phyloP scores from a whole-genome alignment of 1,140 invertebrate species.

The Anastrepha ludens region DNA sequence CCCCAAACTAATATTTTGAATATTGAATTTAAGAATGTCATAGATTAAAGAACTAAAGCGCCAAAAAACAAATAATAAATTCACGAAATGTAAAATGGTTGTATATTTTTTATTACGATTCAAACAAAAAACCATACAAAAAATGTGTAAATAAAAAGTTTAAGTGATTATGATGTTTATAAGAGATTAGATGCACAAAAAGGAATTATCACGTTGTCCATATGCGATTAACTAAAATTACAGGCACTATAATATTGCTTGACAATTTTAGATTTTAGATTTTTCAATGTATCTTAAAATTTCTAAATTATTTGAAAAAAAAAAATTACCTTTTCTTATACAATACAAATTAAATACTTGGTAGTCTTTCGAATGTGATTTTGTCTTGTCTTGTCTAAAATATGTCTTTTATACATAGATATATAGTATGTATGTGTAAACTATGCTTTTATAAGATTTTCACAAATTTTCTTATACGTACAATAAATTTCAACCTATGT shows the following conservation, averaged over 20 bases:
- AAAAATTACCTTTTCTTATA: neutral
- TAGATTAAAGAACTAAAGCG: too few species aligned
- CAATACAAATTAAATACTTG: neutral
- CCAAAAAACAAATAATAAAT: too few species aligned
- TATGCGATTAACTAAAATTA: constrained; percentile 63
- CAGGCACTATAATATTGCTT: constrained; percentile 74
- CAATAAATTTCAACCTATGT: constrained; percentile 22
- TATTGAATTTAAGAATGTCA: too few species aligned
- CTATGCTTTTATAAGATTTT: neutral
- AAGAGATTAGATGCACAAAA: constrained; percentile 27
- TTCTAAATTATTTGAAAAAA: neutral
- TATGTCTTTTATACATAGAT: neutral
- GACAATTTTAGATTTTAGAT: constrained; percentile 62
- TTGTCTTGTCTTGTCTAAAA: neutral
- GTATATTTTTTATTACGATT: constrained; percentile 62
- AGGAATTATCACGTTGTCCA: constrained; percentile 40
- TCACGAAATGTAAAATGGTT: neutral
- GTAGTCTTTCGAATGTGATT: neutral
- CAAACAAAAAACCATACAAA: constrained; percentile 24
- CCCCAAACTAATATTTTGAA: too few species aligned
- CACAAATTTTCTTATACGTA: constrained; percentile 20
- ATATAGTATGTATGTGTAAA: neutral
- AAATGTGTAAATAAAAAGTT: neutral
- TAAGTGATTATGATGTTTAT: constrained; percentile 9
- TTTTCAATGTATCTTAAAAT: neutral